Evolutionary conservation across 37 sponge, comb jelly and placozoan genomes (phyloP).

Genomic region (Theonella swinhoei): DNA sequence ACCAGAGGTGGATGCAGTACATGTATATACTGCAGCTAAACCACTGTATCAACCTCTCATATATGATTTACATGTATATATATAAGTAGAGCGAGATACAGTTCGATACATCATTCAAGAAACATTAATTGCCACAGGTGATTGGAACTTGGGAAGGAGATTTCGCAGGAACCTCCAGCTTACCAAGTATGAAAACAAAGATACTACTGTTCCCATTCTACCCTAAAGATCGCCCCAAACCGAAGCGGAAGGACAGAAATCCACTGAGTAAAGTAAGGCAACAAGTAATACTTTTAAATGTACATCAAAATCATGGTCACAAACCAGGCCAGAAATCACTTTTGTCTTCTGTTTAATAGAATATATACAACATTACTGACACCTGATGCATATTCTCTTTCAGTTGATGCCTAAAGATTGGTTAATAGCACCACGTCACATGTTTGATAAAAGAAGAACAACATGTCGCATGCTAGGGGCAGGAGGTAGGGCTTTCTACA

Average conservation of each 20-base stretch:
- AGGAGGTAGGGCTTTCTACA: slow-evolving; percentile 25
- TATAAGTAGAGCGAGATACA: too few relatives aligned
- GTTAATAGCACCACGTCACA: slow-evolving; percentile 73
- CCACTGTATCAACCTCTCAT: neutral
- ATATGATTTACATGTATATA: too few relatives aligned
- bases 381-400: too few relatives aligned
- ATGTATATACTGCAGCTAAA: neutral
- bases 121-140: too few relatives aligned
- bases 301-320: too few relatives aligned
- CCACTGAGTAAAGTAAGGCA: slow-evolving; percentile 41
- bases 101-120: too few relatives aligned
- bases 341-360: too few relatives aligned
- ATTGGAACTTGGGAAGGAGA: slow-evolving; percentile 80
- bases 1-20: neutral
- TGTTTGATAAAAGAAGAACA: slow-evolving; percentile 53
- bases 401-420: slow-evolving; percentile 49
- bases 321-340: too few relatives aligned
- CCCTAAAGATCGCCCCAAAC: too few relatives aligned
- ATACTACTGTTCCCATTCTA: slow-evolving; percentile 54
- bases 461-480: slow-evolving; percentile 76
- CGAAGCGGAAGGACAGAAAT: slow-evolving; percentile 3
- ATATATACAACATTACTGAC: too few relatives aligned
- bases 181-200: slow-evolving; percentile 56
- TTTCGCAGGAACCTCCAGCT: slow-evolving; percentile 40
- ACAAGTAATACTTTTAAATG: too few relatives aligned